These are phyloP conservation scores for Cerastis leucographa DNA, from an alignment of 2,888 invertebrate genomes.

Conservation along the genomic window DNA sequence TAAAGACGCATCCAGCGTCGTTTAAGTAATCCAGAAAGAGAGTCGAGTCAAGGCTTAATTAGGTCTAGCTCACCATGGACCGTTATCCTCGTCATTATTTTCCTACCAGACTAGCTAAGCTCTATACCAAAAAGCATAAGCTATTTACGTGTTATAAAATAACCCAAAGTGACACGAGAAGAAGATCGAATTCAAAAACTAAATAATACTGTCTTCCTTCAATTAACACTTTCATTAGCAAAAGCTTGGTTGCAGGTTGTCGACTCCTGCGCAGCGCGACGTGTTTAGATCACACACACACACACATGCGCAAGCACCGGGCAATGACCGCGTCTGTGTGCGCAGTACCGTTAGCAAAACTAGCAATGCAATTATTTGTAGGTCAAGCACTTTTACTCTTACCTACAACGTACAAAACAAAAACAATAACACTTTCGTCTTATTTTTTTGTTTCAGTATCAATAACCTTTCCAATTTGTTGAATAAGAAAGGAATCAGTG, in stretches of 20 bases:
- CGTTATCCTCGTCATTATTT: background rate
- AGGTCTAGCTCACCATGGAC: background rate
- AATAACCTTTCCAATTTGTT: slow-evolving; percentile 57
- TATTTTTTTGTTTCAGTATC: slow-evolving; percentile 44
- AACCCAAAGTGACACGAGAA: background rate
- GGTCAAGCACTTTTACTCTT: slow-evolving; percentile 76
- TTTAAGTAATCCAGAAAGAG: background rate
- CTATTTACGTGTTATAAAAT: background rate
- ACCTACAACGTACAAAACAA: slow-evolving; percentile 56
- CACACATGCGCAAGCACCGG: slow-evolving; percentile 66
- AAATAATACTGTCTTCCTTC: background rate
- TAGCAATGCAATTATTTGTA: slow-evolving; percentile 68
- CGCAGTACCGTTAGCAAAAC: slow-evolving; percentile 85
- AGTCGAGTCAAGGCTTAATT: background rate
- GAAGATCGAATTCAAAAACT: background rate
- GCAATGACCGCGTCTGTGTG: slow-evolving; percentile 76
- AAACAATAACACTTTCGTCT: slow-evolving; percentile 61
- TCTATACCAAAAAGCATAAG: background rate
- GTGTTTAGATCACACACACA: slow-evolving; percentile 67
- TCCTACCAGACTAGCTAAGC: background rate
- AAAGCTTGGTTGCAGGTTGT: slow-evolving; percentile 69
- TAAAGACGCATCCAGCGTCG: too few species aligned
- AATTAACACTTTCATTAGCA: slow-evolving; percentile 39
- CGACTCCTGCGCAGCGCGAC: slow-evolving; percentile 75
- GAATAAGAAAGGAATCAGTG: slow-evolving; percentile 29